These are phyloP conservation scores for Crotalus tigris DNA, from an alignment of 2,113 vertebrate species.

Conservation along the genomic window DNA sequence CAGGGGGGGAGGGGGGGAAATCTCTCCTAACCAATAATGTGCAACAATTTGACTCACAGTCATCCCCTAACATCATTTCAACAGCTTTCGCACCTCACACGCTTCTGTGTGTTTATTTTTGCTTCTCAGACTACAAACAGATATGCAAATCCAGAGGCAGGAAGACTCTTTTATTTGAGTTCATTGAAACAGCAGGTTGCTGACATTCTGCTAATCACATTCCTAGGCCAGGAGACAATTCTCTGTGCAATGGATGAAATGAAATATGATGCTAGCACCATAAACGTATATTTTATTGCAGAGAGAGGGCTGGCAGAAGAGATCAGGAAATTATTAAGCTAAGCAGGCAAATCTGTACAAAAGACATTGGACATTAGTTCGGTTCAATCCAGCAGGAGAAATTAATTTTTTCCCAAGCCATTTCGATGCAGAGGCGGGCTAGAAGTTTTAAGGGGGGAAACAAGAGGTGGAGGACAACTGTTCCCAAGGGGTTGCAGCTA, in stretches of 20 bases:
- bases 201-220: conserved; percentile 1
- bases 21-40: not conserved
- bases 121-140: not conserved
- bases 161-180: not conserved
- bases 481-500: not conserved
- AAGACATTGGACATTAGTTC: not conserved
- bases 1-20: no score
- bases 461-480: not conserved
- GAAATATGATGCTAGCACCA: not conserved
- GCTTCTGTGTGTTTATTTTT: not conserved
- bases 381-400: not conserved
- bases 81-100: not conserved
- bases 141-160: not conserved
- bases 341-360: not conserved
- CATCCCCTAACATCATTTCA: not conserved
- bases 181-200: not conserved
- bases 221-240: not conserved
- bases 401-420: not conserved
- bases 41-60: no score
- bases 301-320: not conserved
- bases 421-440: not conserved
- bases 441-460: not conserved
- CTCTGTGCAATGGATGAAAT: not conserved
- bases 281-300: not conserved
- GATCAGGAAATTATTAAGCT: not conserved